Conservation (phyloP, 2,797 vertebrate genomes). For the Notamacropus eugenii region DNA sequence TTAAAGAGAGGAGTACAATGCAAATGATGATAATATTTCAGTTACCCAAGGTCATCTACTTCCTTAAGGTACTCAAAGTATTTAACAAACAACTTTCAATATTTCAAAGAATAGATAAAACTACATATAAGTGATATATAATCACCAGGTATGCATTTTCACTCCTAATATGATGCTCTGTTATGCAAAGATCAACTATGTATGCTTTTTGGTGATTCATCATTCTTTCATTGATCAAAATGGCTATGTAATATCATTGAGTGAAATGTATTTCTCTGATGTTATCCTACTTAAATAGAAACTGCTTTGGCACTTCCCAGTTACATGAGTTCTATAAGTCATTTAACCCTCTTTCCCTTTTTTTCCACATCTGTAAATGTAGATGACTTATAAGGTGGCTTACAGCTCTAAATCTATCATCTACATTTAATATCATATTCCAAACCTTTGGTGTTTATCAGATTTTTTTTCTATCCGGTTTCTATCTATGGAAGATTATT, state of each 20-base stretch:
- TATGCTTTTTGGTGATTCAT: not conserved
- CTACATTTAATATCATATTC: not conserved
- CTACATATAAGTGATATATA: not conserved
- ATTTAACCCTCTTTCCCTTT: not conserved
- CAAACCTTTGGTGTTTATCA: not conserved
- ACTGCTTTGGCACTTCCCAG: not conserved
- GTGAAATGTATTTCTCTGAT: not conserved
- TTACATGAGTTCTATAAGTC: not conserved
- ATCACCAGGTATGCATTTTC: not conserved
- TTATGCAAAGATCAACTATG: not conserved
- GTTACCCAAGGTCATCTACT: not conserved
- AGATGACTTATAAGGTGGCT: not conserved
- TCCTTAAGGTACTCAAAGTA: not conserved
- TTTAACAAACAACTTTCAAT: not conserved
- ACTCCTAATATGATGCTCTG: not conserved
- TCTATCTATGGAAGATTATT: not conserved
- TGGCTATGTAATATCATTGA: not conserved
- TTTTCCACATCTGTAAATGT: not conserved
- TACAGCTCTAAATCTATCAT: not conserved
- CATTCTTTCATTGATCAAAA: not conserved
- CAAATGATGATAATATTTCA: not conserved
- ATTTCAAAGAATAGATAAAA: not conserved
- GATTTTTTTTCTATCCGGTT: not conserved
- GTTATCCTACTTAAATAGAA: not conserved
- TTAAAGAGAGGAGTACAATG: not conserved